These are phyloP conservation scores for Listronotus bonariensis DNA, from an alignment of 1,140 invertebrate genomes.

Conservation along the genomic window DNA sequence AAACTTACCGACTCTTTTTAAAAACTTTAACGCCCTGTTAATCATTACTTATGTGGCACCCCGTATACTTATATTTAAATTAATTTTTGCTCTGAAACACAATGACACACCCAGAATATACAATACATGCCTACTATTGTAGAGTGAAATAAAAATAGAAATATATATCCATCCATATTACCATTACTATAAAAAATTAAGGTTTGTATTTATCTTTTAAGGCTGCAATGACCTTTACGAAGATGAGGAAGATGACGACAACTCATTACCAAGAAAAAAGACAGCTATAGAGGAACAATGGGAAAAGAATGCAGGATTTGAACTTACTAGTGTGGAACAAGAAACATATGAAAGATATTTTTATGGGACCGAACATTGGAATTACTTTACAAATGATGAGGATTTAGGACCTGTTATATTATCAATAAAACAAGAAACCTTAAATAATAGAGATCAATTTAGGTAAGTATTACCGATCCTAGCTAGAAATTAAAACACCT, in stretches of 20 bases:
- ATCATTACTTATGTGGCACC: too few relatives aligned
- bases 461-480: conserved; percentile 67
- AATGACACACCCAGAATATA: too few relatives aligned
- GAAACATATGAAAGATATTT: conserved; percentile 95
- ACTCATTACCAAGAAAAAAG: conserved; percentile 69
- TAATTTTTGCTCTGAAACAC: too few relatives aligned
- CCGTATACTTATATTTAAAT: too few relatives aligned
- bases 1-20: too few relatives aligned
- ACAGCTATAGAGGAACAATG: conserved; percentile 89
- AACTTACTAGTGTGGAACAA: conserved; percentile 91
- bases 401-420: conserved; percentile 94
- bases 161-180: too few relatives aligned
- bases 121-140: too few relatives aligned
- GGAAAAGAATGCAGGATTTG: conserved; percentile 87
- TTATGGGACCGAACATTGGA: conserved; percentile 96
- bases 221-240: conserved; percentile 61
- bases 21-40: too few relatives aligned
- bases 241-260: conserved; percentile 59
- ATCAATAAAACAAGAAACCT: conserved; percentile 93
- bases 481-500: too few relatives aligned
- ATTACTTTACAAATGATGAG: conserved; percentile 96
- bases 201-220: conserved; percentile 18
- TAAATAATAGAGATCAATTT: conserved; percentile 91
- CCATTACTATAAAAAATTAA: too few relatives aligned
- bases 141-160: too few relatives aligned